Conservation (phyloP, 1,140 invertebrate species). For the Halesus radiatus region DNA sequence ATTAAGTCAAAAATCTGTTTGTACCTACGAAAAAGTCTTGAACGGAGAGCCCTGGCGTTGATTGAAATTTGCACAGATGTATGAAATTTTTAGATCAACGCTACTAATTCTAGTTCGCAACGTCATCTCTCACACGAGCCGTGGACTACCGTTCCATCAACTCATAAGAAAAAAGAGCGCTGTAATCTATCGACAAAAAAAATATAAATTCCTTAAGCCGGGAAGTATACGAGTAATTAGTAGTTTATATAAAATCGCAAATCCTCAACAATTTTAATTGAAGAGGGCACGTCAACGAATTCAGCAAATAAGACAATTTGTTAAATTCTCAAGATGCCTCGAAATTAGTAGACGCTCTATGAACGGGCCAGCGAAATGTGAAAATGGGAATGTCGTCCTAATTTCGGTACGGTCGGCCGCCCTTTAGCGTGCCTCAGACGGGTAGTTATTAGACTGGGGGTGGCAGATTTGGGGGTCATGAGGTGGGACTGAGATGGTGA, state of each 20-base stretch:
- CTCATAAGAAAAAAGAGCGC: no score
- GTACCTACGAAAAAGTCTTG: no score
- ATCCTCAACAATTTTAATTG: conserved; percentile 7
- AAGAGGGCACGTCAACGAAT: conserved; percentile 4
- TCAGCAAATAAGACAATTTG: conserved; percentile 32
- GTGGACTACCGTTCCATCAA: no score
- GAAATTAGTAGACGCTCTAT: conserved; percentile 25
- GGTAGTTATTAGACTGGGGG: background rate
- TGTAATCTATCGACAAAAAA: no score
- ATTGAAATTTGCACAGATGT: no score
- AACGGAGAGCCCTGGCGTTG: no score
- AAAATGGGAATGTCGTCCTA: conserved; percentile 14
- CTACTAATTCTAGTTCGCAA: no score
- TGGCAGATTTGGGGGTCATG: background rate
- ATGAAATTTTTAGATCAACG: no score
- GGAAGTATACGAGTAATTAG: no score
- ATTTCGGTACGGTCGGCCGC: conserved; percentile 17
- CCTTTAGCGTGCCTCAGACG: background rate
- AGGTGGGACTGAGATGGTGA: background rate
- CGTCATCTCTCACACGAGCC: no score
- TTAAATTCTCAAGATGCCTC: conserved; percentile 25
- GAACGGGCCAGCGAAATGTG: conserved; percentile 19
- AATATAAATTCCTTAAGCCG: no score
- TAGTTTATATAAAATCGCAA: background rate
- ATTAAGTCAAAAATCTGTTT: no score